These are phyloP conservation scores for Drosophila stalkeri DNA, from an alignment of 2,888 invertebrate species.

Conservation along the genomic window DNA sequence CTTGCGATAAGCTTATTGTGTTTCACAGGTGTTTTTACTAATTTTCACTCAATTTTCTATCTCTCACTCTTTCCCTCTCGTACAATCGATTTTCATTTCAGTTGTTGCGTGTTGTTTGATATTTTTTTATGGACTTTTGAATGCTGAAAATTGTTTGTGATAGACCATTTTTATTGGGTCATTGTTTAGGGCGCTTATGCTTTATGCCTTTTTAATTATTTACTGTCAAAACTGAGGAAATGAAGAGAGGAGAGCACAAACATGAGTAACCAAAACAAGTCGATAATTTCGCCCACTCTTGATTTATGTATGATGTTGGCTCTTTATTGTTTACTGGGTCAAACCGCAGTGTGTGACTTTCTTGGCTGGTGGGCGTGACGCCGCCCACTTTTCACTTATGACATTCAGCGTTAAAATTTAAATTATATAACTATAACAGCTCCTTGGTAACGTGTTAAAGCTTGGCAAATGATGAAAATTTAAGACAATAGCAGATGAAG, in stretches of 20 bases:
- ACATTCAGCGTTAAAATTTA: neutral
- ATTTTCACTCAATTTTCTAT: conserved; percentile 47
- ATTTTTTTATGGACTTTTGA: conserved; percentile 42
- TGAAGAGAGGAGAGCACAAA: neutral
- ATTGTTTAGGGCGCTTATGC: conserved; percentile 34
- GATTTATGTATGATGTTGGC: conserved; percentile 21
- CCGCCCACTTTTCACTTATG: conserved; percentile 1
- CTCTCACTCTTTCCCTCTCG: neutral
- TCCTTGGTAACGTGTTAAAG: neutral
- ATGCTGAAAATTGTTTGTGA: conserved; percentile 48
- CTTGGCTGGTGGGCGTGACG: conserved; percentile 11
- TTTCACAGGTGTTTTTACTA: conserved; percentile 71
- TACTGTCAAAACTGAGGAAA: conserved; percentile 30
- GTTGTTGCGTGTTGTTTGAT: conserved; percentile 15
- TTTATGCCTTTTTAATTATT: conserved; percentile 48
- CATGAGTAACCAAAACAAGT: conserved; percentile 1
- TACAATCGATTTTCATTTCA: conserved; percentile 36
- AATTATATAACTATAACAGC: conserved; percentile 8
- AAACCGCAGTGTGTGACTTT: conserved; percentile 4
- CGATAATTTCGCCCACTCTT: conserved; percentile 35
- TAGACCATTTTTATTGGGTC: conserved; percentile 42
- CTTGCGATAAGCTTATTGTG: conserved; percentile 67
- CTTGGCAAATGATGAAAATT: neutral
- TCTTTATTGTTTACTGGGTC: conserved; percentile 18
- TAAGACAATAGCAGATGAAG: neutral